A percentile compares a stretch with the other conserved stretches of the same genome.
Conservation (phyloP, 2,888 invertebrate species). For the Euplexia lucipara region DNA sequence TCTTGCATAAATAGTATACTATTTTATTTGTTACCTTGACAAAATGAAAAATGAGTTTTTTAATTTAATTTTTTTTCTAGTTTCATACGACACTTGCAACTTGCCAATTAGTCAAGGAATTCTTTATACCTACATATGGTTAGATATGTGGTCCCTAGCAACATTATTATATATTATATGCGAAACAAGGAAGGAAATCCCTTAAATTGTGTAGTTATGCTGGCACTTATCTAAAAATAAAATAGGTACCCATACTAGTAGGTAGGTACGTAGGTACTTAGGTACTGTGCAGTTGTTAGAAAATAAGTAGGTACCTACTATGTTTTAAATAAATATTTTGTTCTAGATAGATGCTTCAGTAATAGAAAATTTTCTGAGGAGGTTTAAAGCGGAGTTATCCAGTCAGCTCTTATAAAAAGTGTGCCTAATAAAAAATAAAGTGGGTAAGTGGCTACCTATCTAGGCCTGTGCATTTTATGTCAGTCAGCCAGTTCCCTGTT, state of each 20-base stretch:
- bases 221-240: conserved; percentile 3
- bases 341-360: not conserved
- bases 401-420: not conserved
- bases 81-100: not conserved
- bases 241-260: no score
- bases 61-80: not conserved
- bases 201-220: conserved; percentile 1
- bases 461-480: not conserved
- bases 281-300: no score
- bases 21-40: no score
- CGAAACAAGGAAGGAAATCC: conserved; percentile 42
- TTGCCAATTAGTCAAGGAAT: conserved; percentile 6
- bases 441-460: not conserved
- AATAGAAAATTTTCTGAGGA: no score
- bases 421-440: conserved; percentile 4
- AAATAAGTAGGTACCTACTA: not conserved
- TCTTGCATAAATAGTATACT: not conserved
- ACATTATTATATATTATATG: not conserved
- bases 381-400: not conserved
- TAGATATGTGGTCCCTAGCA: no score
- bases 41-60: no score
- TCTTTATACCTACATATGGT: not conserved
- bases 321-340: not conserved
- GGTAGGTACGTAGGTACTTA: no score
- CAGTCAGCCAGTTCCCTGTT: no score